These are phyloP conservation scores for Sphinx pinastri DNA, from an alignment of 2,888 invertebrate genomes.

Conservation along the genomic window DNA sequence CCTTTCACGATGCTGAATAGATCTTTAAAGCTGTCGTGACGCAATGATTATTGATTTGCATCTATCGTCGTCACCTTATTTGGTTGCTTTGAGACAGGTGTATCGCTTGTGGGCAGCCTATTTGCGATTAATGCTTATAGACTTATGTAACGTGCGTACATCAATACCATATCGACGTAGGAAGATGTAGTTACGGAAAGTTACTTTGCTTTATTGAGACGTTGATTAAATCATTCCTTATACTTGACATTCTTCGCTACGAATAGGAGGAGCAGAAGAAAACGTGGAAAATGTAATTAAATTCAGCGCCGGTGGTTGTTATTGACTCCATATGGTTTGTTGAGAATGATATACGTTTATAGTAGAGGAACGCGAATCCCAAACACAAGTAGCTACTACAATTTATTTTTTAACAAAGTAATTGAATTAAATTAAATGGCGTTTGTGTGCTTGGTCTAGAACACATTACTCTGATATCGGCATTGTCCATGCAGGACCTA, in stretches of 20 bases:
- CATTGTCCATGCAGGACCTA: too few species aligned
- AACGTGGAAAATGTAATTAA: conserved; percentile 15
- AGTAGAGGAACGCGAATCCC: too few species aligned
- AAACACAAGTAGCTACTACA: too few species aligned
- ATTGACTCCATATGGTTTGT: conserved; percentile 6
- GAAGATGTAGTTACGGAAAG: conserved; percentile 19
- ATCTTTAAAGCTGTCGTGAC: conserved; percentile 56
- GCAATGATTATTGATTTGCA: conserved; percentile 69
- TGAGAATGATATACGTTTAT: background rate
- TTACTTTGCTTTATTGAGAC: conserved; percentile 23
- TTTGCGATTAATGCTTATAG: conserved; percentile 16
- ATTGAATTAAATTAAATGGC: background rate
- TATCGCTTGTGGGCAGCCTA: conserved; percentile 20
- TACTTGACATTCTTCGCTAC: conserved; percentile 9
- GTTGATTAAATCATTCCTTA: conserved; percentile 11
- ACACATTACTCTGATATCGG: too few species aligned
- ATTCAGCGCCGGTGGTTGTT: background rate
- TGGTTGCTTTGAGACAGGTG: conserved; percentile 49
- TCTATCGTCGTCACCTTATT: conserved; percentile 55
- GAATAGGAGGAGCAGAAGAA: conserved; percentile 2
- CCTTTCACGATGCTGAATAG: conserved; percentile 67
- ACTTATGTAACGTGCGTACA: conserved; percentile 13
- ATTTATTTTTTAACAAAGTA: background rate
- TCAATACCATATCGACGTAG: conserved; percentile 24
- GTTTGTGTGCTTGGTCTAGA: too few species aligned